A percentile compares a stretch with the other conserved stretches of the same genome.
These are phyloP conservation scores for Xylocampa areola DNA, from an alignment of 2,888 invertebrate species.

Conservation along the genomic window DNA sequence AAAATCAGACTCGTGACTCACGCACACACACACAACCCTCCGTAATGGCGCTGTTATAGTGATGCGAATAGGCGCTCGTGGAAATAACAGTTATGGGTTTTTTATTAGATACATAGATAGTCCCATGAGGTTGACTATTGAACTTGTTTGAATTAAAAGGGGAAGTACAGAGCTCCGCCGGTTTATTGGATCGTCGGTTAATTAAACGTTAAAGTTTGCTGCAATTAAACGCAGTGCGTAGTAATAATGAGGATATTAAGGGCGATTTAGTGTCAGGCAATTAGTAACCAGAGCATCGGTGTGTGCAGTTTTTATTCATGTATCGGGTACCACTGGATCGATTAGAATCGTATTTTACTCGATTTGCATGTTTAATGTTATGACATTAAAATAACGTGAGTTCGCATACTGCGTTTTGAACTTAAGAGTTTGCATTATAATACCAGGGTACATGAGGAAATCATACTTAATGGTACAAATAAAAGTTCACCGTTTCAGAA, in stretches of 20 bases:
- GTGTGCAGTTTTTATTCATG: conserved; percentile 29
- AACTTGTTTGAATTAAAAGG: conserved; percentile 59
- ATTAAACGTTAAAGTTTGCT: conserved; percentile 46
- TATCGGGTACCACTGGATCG: conserved; percentile 23
- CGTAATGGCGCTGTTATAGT: conserved; percentile 60
- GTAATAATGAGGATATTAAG: conserved; percentile 36
- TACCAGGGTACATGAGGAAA: conserved; percentile 28
- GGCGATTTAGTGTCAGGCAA: conserved; percentile 52
- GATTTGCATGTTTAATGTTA: conserved; percentile 56
- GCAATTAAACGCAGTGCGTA: conserved; percentile 52
- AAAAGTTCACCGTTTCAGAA: conserved; percentile 51
- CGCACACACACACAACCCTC: conserved; percentile 60
- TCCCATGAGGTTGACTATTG: conserved; percentile 52
- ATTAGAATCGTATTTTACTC: conserved; percentile 49
- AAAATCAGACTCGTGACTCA: conserved; percentile 69
- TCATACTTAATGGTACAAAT: conserved; percentile 37
- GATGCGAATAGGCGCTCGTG: conserved; percentile 64
- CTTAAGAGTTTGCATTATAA: conserved; percentile 34
- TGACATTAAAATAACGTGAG: conserved; percentile 50
- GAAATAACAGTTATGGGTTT: conserved; percentile 63
- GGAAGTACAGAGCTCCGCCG: conserved; percentile 41
- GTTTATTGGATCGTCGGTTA: conserved; percentile 51
- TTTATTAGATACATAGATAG: conserved; percentile 52
- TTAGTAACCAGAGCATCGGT: conserved; percentile 30
- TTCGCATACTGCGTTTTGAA: conserved; percentile 43